Evolutionary conservation across 2,113 vertebrate species (phyloP), one percentile per base, ranked within the genome.

Genomic region (Neogobius melanostomus): DNA sequence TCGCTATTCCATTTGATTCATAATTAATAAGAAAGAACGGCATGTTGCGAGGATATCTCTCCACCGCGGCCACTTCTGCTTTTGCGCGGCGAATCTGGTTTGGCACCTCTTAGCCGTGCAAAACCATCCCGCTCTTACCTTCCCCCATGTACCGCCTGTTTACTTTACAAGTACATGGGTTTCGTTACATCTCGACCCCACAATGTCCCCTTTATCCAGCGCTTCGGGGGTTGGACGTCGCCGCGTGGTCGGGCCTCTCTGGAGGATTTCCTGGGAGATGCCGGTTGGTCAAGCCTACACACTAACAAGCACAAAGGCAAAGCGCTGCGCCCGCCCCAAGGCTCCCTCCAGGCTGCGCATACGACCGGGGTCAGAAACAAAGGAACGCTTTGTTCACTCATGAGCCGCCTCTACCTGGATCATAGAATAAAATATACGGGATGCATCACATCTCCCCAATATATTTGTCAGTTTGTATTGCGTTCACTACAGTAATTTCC

Each of bases 241-340:
- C 64, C 21, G 57, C 50, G 54, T 64, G 43, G 16, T 54, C 73
- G 51, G 45, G 61, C 66, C 72, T 36, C 54, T 69, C 70, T 45
- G 7, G 8, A 45, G n/a, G 28, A 70, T 81, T 49, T 74, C 79
- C 77, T 72, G 50, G 28, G 82, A 82, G 83, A 77, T 47, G 8
- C 17, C 15, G 15, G 48, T 66, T 36, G 28, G 1, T 36, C 28
- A 36, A 36, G 28, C 14, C 73, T 79, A 6, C 10, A 65, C 65
- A 80, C 52, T 72, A 83, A 77, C 64, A 66, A 82, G 77, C 69
- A 85, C 72, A 82, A 77, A 86, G 69, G 28, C 77, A 48, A 49
- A 80, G 69, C 54, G 65, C 66, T 46, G 46, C 48, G 52, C 21
- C 47, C 28, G 51, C 69, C 21, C 62, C 46, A 21, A 28, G 51